These are phyloP conservation scores for Micrasema minimum DNA, from an alignment of 1,140 invertebrate species.

Conservation along the genomic window DNA sequence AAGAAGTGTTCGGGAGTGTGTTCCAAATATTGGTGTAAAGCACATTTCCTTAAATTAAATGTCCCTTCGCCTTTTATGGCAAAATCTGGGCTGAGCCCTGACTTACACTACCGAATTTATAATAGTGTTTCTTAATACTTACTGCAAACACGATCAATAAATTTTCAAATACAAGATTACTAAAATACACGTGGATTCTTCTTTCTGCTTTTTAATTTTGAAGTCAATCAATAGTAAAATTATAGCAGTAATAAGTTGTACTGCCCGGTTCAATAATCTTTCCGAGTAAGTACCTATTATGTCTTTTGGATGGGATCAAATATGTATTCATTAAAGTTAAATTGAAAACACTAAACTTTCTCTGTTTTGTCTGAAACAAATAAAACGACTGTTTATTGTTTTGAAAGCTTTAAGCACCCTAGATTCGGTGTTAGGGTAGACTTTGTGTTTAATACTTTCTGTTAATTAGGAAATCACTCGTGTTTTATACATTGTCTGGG, in stretches of 20 bases:
- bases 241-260: too few relatives aligned
- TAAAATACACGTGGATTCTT: too few relatives aligned
- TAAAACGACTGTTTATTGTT: conserved; percentile 38
- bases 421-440: conserved; percentile 45
- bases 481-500: conserved; percentile 17
- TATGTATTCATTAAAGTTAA: conserved; percentile 30
- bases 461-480: conserved; percentile 15
- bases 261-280: too few relatives aligned
- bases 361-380: conserved; percentile 26
- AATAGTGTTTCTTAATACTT: background rate
- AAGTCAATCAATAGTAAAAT: too few relatives aligned
- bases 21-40: conserved; percentile 5
- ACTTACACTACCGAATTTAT: conserved; percentile 1
- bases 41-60: background rate
- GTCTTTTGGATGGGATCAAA: conserved; percentile 26
- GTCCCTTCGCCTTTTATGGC: background rate
- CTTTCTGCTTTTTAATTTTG: too few relatives aligned
- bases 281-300: too few relatives aligned
- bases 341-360: conserved; percentile 11
- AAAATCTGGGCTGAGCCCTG: background rate
- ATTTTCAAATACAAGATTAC: too few relatives aligned
- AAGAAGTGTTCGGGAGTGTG: background rate
- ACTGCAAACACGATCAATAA: background rate
- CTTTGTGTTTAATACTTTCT: conserved; percentile 13
- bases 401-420: conserved; percentile 48